Conservation (phyloP, 2,888 invertebrate genomes). For the Saturnia japonica region DNA sequence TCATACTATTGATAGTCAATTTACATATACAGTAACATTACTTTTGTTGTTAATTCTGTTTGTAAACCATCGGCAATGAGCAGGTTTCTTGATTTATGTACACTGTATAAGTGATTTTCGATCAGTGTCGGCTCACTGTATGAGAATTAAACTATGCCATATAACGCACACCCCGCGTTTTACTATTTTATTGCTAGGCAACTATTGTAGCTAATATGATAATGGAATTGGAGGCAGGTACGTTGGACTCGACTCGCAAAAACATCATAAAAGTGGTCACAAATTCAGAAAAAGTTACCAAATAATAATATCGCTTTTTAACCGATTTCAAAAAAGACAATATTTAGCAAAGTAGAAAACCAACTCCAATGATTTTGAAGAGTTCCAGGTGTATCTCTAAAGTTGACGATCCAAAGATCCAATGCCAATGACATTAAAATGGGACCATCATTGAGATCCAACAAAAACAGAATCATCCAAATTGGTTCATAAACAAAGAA, state of each 20-base stretch:
- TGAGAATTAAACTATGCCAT: neutral
- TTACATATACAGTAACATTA: neutral
- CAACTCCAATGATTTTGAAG: too few species aligned
- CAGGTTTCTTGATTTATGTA: neutral
- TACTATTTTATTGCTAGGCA: constrained; percentile 11
- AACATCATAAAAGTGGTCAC: neutral
- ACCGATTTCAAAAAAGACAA: neutral
- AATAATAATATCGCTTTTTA: neutral
- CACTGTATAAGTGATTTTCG: neutral
- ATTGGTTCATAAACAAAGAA: too few species aligned
- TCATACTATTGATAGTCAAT: neutral
- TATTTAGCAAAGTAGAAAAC: neutral
- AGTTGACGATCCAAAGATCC: too few species aligned
- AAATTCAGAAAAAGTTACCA: neutral
- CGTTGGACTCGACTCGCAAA: neutral
- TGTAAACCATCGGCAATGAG: neutral
- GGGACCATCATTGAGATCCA: too few species aligned
- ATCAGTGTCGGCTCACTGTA: neutral
- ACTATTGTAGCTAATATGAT: constrained; percentile 14
- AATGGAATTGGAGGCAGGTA: constrained; percentile 1
- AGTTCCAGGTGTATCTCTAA: too few species aligned
- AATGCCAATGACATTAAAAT: too few species aligned
- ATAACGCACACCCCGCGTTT: constrained; percentile 3
- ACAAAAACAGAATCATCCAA: too few species aligned
- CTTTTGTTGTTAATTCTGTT: neutral